Evolutionary conservation across 2,888 invertebrate species (phyloP).

Genomic region (Synergus umbraculus): DNA sequence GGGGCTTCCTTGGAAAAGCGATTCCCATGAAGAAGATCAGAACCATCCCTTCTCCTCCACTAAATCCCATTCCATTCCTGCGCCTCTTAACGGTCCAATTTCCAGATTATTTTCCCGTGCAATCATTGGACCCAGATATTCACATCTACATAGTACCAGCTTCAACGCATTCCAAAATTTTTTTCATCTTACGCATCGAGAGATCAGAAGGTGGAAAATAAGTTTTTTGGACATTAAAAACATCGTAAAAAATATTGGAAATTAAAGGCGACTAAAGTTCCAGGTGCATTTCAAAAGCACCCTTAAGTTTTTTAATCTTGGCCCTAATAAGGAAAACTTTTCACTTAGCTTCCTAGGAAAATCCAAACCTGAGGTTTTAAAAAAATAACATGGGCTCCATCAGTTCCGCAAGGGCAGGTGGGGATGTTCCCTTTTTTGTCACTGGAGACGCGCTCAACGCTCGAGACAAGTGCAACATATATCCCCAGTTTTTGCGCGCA

Average conservation of each 20-base stretch:
- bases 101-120: conserved; percentile 35
- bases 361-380: background rate
- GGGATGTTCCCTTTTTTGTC: conserved; percentile 34
- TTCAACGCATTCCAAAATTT: background rate
- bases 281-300: no score
- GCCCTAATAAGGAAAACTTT: no score
- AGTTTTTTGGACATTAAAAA: no score
- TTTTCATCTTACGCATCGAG: background rate
- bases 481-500: conserved; percentile 49
- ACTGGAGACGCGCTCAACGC: conserved; percentile 2
- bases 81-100: conserved; percentile 36
- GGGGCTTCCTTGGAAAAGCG: conserved; percentile 32
- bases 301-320: no score
- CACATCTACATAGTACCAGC: no score
- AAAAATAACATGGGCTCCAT: conserved; percentile 7
- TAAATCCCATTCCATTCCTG: conserved; percentile 8
- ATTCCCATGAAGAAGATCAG: conserved; percentile 35
- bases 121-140: conserved; percentile 9
- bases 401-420: conserved; percentile 39
- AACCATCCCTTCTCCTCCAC: conserved; percentile 3
- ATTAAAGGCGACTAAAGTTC: no score
- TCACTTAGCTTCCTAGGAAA: no score
- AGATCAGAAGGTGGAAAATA: no score
- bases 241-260: no score
- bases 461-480: conserved; percentile 50